These are phyloP conservation scores for Homalodisca vitripennis DNA, from an alignment of 1,140 invertebrate genomes.

Conservation along the genomic window DNA sequence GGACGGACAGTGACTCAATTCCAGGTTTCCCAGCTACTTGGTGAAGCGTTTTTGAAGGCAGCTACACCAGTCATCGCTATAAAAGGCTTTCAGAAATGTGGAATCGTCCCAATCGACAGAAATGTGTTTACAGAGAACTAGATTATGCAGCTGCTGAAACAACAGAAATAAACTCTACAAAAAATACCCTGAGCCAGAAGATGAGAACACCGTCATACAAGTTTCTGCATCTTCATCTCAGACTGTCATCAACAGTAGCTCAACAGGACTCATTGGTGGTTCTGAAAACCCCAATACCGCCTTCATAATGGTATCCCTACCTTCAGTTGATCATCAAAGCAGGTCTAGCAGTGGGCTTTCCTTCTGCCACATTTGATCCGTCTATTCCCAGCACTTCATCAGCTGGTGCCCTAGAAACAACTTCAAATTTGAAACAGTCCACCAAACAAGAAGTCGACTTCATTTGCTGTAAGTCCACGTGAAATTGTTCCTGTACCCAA, in stretches of 20 bases:
- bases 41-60: slow-evolving; percentile 42
- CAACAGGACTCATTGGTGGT: neutral
- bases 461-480: slow-evolving; percentile 18
- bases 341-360: neutral
- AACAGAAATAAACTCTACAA: slow-evolving; percentile 49
- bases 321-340: neutral
- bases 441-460: neutral
- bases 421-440: neutral
- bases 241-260: neutral
- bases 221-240: neutral
- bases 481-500: slow-evolving; percentile 30
- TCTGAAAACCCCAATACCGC: neutral
- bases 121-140: slow-evolving; percentile 42
- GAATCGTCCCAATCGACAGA: slow-evolving; percentile 42
- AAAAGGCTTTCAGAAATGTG: slow-evolving; percentile 41
- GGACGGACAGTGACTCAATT: slow-evolving; percentile 43
- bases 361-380: neutral
- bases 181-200: slow-evolving; percentile 19
- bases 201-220: neutral
- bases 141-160: slow-evolving; percentile 48
- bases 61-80: slow-evolving; percentile 43
- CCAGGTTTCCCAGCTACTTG: slow-evolving; percentile 44
- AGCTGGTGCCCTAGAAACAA: neutral
- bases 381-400: neutral
- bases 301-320: neutral